A percentile compares a stretch with the other conserved stretches of the same genome.
Evolutionary conservation across 2,113 vertebrate species (phyloP).

Genomic region (Cyprinodon brontotheroides): DNA sequence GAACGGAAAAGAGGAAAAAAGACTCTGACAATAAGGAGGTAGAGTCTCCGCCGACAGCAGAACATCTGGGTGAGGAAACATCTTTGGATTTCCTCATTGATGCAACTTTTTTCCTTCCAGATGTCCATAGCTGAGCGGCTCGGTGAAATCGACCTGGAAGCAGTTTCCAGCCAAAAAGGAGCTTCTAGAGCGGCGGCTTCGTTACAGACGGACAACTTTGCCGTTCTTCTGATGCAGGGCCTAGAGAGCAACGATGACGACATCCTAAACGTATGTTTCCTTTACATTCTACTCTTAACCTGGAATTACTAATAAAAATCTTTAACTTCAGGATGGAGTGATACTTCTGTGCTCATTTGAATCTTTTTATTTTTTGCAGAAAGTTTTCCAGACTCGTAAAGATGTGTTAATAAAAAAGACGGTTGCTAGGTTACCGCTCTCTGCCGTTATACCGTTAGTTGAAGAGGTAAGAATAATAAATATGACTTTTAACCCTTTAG

Average conservation of each 20-base stretch:
- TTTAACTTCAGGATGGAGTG: not conserved
- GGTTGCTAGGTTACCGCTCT: slow-evolving; percentile 88
- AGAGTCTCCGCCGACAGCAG: slow-evolving; percentile 16
- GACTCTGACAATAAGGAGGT: slow-evolving; percentile 84
- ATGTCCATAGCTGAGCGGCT: slow-evolving; percentile 93
- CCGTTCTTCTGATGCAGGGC: slow-evolving; percentile 91
- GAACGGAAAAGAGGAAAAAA: slow-evolving; percentile 87
- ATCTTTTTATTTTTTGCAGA: slow-evolving; percentile 76
- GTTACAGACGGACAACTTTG: slow-evolving; percentile 88
- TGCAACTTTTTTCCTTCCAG: slow-evolving; percentile 60
- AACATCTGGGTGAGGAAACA: not conserved
- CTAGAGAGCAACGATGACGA: slow-evolving; percentile 90
- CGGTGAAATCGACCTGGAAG: slow-evolving; percentile 85
- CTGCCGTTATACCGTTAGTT: slow-evolving; percentile 90
- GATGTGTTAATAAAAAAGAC: slow-evolving; percentile 90
- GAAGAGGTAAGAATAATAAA: slow-evolving; percentile 83
- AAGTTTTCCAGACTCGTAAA: slow-evolving; percentile 92
- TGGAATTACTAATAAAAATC: not conserved
- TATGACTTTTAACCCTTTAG: not conserved
- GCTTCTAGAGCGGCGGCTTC: slow-evolving; percentile 79
- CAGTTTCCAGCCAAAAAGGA: slow-evolving; percentile 59
- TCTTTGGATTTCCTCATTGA: not conserved
- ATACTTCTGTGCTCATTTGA: not conserved
- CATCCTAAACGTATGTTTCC: slow-evolving; percentile 90
- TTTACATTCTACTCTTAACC: not conserved